phyloP scores from a whole-genome alignment of 2,888 invertebrate species.

The Lacanobia oleracea region DNA sequence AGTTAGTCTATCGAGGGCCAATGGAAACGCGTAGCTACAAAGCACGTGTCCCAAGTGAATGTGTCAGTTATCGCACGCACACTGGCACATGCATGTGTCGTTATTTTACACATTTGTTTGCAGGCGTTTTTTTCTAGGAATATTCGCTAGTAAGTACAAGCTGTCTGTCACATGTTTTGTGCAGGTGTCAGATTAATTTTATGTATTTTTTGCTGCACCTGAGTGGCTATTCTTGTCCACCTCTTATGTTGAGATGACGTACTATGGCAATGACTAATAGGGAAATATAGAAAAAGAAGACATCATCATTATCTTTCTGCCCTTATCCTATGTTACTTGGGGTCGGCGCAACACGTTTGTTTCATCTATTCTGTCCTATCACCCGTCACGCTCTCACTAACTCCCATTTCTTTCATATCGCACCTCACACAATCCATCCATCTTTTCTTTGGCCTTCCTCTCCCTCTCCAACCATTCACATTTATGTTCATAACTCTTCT shows the following conservation, averaged over 20 bases:
- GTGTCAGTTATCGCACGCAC: not conserved
- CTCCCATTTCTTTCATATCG: too few species aligned
- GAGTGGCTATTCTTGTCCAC: not conserved
- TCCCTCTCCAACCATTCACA: too few species aligned
- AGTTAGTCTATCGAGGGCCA: constrained; percentile 28
- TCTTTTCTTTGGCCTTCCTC: too few species aligned
- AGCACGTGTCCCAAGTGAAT: constrained; percentile 33
- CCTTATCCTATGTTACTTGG: too few species aligned
- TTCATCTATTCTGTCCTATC: too few species aligned
- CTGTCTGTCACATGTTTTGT: constrained; percentile 11
- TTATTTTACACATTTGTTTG: not conserved
- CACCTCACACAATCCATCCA: too few species aligned
- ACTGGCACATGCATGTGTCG: not conserved
- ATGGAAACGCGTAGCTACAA: constrained; percentile 19
- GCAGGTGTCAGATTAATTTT: constrained; percentile 4
- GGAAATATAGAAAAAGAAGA: too few species aligned
- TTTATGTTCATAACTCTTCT: too few species aligned
- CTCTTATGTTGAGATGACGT: not conserved
- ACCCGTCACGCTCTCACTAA: too few species aligned
- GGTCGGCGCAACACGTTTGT: too few species aligned
- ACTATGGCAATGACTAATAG: not conserved
- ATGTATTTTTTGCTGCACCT: not conserved
- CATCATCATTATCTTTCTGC: too few species aligned
- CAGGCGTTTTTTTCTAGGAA: not conserved
- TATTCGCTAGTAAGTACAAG: not conserved